A percentile compares a stretch with the other conserved stretches of the same genome.
Evolutionary conservation across 2,113 vertebrate species (phyloP).

Genomic region (Martes martes): DNA sequence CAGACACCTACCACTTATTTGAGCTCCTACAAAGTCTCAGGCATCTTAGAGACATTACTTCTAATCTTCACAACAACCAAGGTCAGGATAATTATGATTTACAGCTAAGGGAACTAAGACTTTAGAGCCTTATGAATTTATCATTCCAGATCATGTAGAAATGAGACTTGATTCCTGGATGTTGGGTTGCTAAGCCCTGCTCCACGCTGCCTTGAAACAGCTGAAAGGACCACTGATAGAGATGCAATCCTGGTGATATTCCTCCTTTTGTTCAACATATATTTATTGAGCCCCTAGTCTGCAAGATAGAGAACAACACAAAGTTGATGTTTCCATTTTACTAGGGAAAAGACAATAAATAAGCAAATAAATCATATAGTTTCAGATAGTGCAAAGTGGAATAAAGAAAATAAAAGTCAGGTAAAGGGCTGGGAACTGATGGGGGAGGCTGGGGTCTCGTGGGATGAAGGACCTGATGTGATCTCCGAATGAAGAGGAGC

Average conservation of each 20-base stretch:
- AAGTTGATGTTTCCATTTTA: neutral
- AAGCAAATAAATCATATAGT: neutral
- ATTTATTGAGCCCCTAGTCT: neutral
- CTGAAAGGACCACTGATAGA: rapidly evolving
- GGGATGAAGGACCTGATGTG: neutral
- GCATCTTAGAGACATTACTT: neutral
- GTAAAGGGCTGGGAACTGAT: neutral
- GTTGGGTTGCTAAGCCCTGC: neutral
- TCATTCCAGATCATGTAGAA: neutral
- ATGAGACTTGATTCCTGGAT: too few relatives aligned
- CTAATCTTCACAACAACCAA: neutral
- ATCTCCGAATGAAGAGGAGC: neutral
- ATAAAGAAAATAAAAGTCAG: neutral
- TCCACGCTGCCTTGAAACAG: neutral
- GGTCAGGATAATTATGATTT: neutral
- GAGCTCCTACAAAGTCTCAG: neutral
- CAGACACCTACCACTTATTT: neutral
- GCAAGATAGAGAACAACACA: neutral
- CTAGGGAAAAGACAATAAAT: neutral
- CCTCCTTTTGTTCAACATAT: neutral
- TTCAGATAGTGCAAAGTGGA: neutral
- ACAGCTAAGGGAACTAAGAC: neutral
- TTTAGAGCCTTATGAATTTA: neutral
- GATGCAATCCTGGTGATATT: neutral
- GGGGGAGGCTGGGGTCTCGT: too few relatives aligned